phyloP scores from a whole-genome alignment of 2,113 vertebrate genomes.

The Chinchilla lanigera region DNA sequence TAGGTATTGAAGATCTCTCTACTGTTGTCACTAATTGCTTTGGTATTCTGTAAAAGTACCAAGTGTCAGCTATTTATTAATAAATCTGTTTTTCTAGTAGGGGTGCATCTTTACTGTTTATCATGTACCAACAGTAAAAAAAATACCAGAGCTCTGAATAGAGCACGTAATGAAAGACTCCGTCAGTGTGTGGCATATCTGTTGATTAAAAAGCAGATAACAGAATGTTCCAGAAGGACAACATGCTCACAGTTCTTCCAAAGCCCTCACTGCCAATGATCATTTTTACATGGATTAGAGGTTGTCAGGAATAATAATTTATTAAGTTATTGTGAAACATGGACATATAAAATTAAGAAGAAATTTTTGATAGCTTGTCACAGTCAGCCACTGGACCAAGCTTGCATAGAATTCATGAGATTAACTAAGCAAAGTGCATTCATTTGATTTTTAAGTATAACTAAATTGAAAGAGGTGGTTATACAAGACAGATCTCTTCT shows the following conservation, averaged over 20 bases:
- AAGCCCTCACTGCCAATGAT: constrained; percentile 31
- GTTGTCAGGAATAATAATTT: constrained; percentile 66
- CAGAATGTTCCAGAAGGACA: constrained; percentile 30
- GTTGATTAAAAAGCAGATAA: constrained; percentile 74
- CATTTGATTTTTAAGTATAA: constrained; percentile 49
- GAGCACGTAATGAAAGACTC: constrained; percentile 67
- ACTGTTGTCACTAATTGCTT: constrained; percentile 79
- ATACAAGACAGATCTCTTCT: neutral
- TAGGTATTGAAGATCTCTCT: constrained; percentile 75
- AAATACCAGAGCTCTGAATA: constrained; percentile 58
- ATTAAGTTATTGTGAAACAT: constrained; percentile 62
- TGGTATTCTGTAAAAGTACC: constrained; percentile 75
- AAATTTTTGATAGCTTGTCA: constrained; percentile 63
- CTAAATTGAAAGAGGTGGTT: constrained; percentile 62
- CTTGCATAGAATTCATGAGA: constrained; percentile 67
- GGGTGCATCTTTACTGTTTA: constrained; percentile 70
- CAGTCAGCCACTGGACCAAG: constrained; percentile 31
- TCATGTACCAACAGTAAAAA: constrained; percentile 59
- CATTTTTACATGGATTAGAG: constrained; percentile 65
- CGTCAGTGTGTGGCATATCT: constrained; percentile 67
- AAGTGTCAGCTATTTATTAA: constrained; percentile 81
- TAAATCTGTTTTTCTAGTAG: constrained; percentile 78
- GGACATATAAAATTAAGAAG: constrained; percentile 71
- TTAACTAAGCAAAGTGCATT: constrained; percentile 67
- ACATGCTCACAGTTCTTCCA: neutral